phyloP scores from a whole-genome alignment of 2,888 invertebrate species.

The Phengaris arion region DNA sequence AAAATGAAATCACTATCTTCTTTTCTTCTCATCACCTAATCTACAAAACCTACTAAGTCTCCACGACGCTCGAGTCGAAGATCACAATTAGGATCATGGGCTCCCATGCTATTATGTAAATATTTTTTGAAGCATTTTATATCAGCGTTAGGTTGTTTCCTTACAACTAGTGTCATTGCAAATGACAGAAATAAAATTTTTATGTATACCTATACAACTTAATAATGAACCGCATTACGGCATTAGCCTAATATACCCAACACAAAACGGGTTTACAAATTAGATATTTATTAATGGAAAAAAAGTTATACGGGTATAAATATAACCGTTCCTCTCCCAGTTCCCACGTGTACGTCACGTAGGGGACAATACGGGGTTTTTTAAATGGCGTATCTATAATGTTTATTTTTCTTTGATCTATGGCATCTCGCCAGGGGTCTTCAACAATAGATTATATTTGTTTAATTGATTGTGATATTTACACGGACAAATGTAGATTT shows the following conservation, averaged over 20 bases:
- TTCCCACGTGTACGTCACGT: slow-evolving; percentile 9
- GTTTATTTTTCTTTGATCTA: slow-evolving; percentile 12
- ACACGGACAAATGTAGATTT: neutral
- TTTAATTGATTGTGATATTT: slow-evolving; percentile 18
- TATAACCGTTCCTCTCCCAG: neutral
- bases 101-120: no score
- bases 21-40: no score
- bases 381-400: slow-evolving; percentile 6
- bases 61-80: no score
- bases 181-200: neutral
- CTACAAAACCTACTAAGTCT: no score
- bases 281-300: slow-evolving; percentile 9
- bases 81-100: no score
- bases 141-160: no score
- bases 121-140: no score
- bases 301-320: neutral
- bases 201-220: neutral
- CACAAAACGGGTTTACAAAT: slow-evolving; percentile 15
- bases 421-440: neutral
- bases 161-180: no score
- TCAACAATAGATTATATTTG: neutral
- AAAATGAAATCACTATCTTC: no score
- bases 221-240: neutral
- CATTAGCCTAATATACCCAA: slow-evolving; percentile 5
- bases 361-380: slow-evolving; percentile 16